Evolutionary conservation across 2,797 vertebrate species (phyloP).

Genomic region (Sebastes diploproa): DNA sequence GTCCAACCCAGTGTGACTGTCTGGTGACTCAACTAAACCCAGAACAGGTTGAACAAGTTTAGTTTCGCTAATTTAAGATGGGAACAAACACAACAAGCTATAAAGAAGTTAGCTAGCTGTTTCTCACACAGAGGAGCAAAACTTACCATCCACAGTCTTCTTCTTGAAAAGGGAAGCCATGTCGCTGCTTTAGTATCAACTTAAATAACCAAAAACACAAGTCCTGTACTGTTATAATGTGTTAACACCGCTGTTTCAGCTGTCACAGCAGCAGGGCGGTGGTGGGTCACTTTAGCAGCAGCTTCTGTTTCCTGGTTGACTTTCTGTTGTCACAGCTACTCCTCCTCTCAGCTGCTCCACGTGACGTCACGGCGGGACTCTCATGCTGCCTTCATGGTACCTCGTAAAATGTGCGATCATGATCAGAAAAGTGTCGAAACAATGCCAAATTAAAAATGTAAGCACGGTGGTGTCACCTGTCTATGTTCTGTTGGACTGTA

Average conservation of each 20-base stretch:
- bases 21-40: constrained; percentile 22
- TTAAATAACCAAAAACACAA: constrained; percentile 17
- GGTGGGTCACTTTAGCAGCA: constrained; percentile 34
- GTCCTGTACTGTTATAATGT: neutral
- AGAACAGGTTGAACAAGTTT: constrained; percentile 60
- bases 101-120: constrained; percentile 73
- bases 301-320: constrained; percentile 75
- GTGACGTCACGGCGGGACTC: constrained; percentile 76
- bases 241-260: constrained; percentile 10
- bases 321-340: constrained; percentile 65
- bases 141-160: constrained; percentile 97
- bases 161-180: constrained; percentile 97
- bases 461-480: neutral
- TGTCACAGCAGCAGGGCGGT: constrained; percentile 23
- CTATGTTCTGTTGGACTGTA: neutral
- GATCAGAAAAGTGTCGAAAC: neutral
- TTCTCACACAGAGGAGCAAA: constrained; percentile 27
- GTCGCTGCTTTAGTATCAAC: constrained; percentile 33
- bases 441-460: neutral
- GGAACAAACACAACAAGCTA: constrained; percentile 27
- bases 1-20: neutral
- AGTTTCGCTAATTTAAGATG: neutral
- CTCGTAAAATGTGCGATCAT: neutral
- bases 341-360: constrained; percentile 64
- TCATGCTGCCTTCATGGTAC: constrained; percentile 18